Conservation (phyloP, 2,113 vertebrate genomes). For the Gymnocephalus cernua region DNA sequence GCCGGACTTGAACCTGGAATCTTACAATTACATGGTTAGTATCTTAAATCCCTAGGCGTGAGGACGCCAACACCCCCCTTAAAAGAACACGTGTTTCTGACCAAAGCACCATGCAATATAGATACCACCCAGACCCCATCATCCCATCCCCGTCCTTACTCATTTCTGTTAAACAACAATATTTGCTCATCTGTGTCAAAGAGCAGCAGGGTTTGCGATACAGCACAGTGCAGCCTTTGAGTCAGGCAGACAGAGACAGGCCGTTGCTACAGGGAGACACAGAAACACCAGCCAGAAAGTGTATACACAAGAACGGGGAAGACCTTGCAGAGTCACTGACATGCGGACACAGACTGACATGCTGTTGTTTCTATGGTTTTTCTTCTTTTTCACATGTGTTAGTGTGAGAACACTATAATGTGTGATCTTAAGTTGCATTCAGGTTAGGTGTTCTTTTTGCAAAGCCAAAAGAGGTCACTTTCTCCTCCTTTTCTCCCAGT, state of each 20-base stretch:
- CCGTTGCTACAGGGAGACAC: constrained; percentile 38
- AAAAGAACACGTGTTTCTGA: neutral
- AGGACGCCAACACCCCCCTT: neutral
- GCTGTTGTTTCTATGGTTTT: constrained; percentile 1
- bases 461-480: neutral
- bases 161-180: constrained; percentile 75
- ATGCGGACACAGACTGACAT: constrained; percentile 59
- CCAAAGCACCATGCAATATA: neutral
- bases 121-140: constrained; percentile 30
- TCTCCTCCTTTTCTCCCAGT: neutral
- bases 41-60: neutral
- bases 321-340: constrained; percentile 43
- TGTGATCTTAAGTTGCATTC: neutral
- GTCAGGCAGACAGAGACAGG: constrained; percentile 46
- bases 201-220: constrained; percentile 68
- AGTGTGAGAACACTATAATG: neutral
- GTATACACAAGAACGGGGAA: constrained; percentile 51
- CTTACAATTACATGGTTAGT: neutral
- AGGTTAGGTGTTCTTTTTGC: neutral
- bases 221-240: constrained; percentile 77
- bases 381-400: constrained; percentile 9
- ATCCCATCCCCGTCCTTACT: constrained; percentile 49
- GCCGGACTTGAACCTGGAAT: neutral
- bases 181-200: constrained; percentile 82
- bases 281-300: constrained; percentile 34